Conservation (phyloP, 37 sponge, comb jelly and placozoan species). For the Aplysina aerophoba region DNA sequence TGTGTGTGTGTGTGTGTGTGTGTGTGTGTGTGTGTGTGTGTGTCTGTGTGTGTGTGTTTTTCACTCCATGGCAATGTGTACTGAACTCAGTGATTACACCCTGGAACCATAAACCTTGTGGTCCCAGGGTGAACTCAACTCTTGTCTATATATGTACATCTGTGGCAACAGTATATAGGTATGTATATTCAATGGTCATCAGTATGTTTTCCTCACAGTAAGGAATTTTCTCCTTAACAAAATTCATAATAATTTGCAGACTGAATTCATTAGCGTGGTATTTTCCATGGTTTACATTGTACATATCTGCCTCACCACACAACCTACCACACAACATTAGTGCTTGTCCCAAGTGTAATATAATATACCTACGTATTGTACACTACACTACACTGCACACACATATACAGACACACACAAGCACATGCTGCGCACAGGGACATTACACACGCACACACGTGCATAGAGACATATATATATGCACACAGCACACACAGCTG, state of each 20-base stretch:
- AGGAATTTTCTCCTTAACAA: neutral
- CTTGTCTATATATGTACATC: neutral
- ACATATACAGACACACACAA: neutral
- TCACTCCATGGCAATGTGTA: neutral
- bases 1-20: slow-evolving; percentile 31
- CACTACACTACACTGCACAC: neutral
- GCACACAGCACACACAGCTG: neutral
- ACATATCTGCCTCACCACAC: neutral
- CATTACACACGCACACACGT: slow-evolving; percentile 15
- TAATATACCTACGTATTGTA: no score
- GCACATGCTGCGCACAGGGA: neutral
- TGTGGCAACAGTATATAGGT: neutral
- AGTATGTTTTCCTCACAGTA: neutral
- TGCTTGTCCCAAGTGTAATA: no score
- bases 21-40: slow-evolving; percentile 21
- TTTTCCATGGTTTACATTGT: neutral
- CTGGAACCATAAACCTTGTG: no score
- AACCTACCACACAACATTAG: no score
- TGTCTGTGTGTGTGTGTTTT: slow-evolving; percentile 16
- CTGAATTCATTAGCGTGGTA: neutral
- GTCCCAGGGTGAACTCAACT: no score
- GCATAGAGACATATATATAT: neutral
- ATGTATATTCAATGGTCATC: neutral
- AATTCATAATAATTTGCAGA: neutral
- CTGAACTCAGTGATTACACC: no score